These are phyloP conservation scores for Bucco capensis DNA, from an alignment of 2,113 vertebrate species.

Conservation along the genomic window DNA sequence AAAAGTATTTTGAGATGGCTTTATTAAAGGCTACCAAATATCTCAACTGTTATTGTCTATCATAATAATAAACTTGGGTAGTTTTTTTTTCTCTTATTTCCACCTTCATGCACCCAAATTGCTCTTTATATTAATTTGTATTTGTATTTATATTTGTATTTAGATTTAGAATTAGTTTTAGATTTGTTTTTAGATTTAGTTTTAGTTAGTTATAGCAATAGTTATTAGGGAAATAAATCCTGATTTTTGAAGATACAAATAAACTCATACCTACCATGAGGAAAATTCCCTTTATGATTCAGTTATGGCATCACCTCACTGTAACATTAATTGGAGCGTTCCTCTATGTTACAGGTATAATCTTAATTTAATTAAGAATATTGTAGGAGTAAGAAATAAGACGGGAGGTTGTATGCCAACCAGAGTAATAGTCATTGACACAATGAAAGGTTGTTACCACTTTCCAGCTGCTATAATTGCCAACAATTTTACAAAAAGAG, in stretches of 20 bases:
- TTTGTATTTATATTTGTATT: no score
- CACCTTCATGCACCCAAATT: not conserved
- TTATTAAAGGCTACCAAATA: not conserved
- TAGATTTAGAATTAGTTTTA: no score
- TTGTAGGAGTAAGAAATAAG: not conserved
- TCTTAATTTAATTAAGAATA: constrained; percentile 22
- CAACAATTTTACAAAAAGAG: constrained; percentile 22
- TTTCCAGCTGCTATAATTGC: constrained; percentile 15
- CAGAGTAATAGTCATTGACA: constrained; percentile 11
- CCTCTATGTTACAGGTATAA: not conserved
- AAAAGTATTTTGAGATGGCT: not conserved
- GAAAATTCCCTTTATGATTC: not conserved
- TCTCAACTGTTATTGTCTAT: not conserved
- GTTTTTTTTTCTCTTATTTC: not conserved
- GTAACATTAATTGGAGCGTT: not conserved
- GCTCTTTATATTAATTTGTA: not conserved
- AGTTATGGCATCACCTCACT: not conserved
- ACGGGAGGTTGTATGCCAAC: not conserved
- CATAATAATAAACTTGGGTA: not conserved
- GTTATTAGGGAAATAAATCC: not conserved
- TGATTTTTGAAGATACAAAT: not conserved
- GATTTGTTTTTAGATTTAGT: no score
- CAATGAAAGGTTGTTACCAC: constrained; percentile 8
- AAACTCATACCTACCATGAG: fast-evolving
- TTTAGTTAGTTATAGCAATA: no score